Base-by-base conservation (phyloP, 2,888 invertebrate genomes). In the Orgyia antiqua region DNA sequence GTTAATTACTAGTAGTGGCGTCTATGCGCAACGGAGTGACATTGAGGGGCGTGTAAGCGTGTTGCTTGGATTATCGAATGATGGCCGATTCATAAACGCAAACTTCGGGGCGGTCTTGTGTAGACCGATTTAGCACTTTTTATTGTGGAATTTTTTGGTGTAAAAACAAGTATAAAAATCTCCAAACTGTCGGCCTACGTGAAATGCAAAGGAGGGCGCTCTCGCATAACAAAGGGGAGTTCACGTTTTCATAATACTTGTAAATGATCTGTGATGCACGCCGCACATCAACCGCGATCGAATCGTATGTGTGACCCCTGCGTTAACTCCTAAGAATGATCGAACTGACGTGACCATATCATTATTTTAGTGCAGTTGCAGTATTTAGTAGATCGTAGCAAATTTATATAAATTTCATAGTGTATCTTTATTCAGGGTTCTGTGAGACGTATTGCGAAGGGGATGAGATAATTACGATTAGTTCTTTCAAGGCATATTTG, bases 141-240 rank as follows among this genome's bases (percentile, higher is more conserved):
- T 62, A 58, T 51, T 59, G 63, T 69, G 61, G 49, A 64, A 53
- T 64, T 55, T 51, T 62, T 49, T 52, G 51, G 58, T 63, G 54
- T 51, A 53, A 46, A 56, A 65, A 59, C 55, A 58, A 62, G 58
- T 65, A 65, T 69, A 63, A 66, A 23, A 59, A 42, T 56, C 57
- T 45, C 48, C 64, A 69, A 62, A 67, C 72, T 69, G 75, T 57
- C 57, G 55, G 64, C 58, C 65, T 47, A 68, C 77, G 82, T 83
- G 84, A 83, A 74, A 86, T 86, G 82, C 84, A 84, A 82, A 86
- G 84, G 70, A 83, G 78, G 66, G 73, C 76, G 70, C 71, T 73
- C 75, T 75, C 80, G 63, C 76, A 78, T 59, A 76, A 72, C 50
- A 86, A 86, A 86, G 84, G 86, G 67, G 74, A 82, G 83, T 83